Evolutionary conservation across 2,888 invertebrate genomes (phyloP), one percentile per base, ranked within the genome.

Genomic region (Agriopis leucophaearia): DNA sequence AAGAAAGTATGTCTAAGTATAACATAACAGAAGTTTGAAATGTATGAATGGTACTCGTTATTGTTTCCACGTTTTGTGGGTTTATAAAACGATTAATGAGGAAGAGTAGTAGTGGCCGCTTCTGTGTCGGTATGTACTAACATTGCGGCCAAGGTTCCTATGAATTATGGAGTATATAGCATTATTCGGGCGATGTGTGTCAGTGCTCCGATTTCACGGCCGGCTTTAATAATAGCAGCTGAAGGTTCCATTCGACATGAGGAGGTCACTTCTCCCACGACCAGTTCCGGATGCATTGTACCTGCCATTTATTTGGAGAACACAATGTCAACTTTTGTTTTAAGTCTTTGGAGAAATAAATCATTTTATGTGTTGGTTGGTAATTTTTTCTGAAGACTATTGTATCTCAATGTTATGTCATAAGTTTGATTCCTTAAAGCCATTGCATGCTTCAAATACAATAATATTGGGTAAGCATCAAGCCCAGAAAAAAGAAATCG

Each of bases 91-190:
- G 55, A 61, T 69, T 51, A 65, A 66, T 38, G 64, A 70, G 67
- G 72, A 75, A 70, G 72, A 75, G 74, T 73, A 70, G 74, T 78
- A 74, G 70, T 74, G 67, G 66, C 70, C 72, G 76, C 66, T 62
- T 69, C 73, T 69, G 67, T 60, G 66, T 60, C 71, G 68, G 65
- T 62, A 56, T 59, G 62, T 69, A 69, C 73, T 80, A 81, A 81
- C 82, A 92, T 89, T 87, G 89, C 84, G 93, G 92, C 90, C 92
- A 92, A 94, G 93, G 92, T 84, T 85, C 83, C 85, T 84, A 89
- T 93, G 92, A 92, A 91, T 93, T 92, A 94, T 92, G 90, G 91
- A 92, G 88, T 89, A 88, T 89, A 92, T 91, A 90, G 91, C 89
- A 90, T 91, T 92, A 92, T 92, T 92, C 89, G 86, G 90, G 84